These are phyloP conservation scores for Branchinecta lindahli DNA, from an alignment of 1,140 invertebrate genomes.

Conservation along the genomic window DNA sequence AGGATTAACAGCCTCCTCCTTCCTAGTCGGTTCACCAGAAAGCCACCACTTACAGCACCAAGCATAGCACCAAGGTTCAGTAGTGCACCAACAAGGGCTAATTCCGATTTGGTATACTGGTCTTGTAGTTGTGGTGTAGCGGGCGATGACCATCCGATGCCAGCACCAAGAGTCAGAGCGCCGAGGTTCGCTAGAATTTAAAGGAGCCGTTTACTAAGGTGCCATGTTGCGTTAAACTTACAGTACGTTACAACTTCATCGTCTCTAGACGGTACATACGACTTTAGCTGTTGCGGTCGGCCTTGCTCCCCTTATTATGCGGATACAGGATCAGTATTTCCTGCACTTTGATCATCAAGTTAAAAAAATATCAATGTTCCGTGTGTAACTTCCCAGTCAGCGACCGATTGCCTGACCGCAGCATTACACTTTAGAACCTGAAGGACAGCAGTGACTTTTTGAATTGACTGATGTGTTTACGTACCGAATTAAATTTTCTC, in stretches of 20 bases:
- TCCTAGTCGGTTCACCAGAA: slow-evolving; percentile 39
- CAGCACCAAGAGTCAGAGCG: background rate
- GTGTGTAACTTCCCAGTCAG: no score
- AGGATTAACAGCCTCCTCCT: slow-evolving; percentile 49
- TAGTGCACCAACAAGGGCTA: background rate
- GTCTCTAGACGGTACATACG: no score
- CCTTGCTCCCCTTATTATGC: no score
- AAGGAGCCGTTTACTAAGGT: background rate
- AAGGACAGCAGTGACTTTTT: slow-evolving; percentile 10
- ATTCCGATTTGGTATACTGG: background rate
- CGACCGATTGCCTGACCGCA: no score
- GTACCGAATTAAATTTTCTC: no score
- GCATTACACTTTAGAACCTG: background rate
- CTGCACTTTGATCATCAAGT: slow-evolving; percentile 13
- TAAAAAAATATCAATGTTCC: slow-evolving; percentile 13
- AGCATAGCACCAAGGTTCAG: slow-evolving; percentile 28
- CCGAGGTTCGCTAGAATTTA: background rate
- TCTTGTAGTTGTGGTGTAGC: background rate
- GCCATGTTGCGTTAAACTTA: background rate
- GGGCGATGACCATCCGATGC: background rate
- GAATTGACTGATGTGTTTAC: background rate
- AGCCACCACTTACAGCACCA: slow-evolving; percentile 33
- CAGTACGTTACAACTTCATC: no score
- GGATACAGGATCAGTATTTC: slow-evolving; percentile 28
- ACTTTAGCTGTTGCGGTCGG: no score